Base-by-base conservation (phyloP, 1,140 invertebrate genomes). In the Drosophila kanapiae region DNA sequence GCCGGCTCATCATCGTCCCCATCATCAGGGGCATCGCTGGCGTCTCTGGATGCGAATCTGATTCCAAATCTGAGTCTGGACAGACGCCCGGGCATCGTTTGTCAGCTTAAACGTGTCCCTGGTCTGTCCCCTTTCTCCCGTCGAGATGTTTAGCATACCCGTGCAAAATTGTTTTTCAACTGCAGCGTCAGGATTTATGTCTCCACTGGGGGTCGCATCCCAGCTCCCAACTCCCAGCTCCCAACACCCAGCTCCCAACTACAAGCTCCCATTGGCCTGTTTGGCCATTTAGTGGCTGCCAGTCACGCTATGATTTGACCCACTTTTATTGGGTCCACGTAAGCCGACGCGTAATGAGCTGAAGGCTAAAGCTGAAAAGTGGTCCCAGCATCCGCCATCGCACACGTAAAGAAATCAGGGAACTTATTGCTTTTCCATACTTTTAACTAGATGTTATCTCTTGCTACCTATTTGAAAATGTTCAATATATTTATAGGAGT, bases 161-260 rank as follows among this genome's bases (percentile, higher is more conserved):
- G 85, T 88, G 69, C 74, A 88, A 88, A 88, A 88, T 88, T 90
- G 84, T 84, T 88, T 88, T 81, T 81, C 78, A 81, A 79, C 78
- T 90, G 78, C 84, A 75, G 81, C 63, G 78, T 84, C 81, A 80
- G 82, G 83, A 86, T 88, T 90, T 88, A 72, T 81, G 82, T 82
- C 70, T 74, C 72, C 51, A 37, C 29, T 54, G 68, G 54, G 54
- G 64, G 63, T 60, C 45, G 47, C 49, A 60, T 13, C 38, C 27
- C 49, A 33, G 43, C 58, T 40, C 56, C 54, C 63, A 42, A 51
- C 62, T 49, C n/a, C 43, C 16, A 59, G 7, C 33, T 45, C 60
- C 42, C 71, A 62, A 47, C 60, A 54, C n/a, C 8, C 51, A n/a
- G 35, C 16, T 53, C 58, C 56, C 56, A 43, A 16, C 29, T 51